Conservation (phyloP, 30 jellyfish, hydroid and myxozoan genomes). For the Cassiopea xamachana region DNA sequence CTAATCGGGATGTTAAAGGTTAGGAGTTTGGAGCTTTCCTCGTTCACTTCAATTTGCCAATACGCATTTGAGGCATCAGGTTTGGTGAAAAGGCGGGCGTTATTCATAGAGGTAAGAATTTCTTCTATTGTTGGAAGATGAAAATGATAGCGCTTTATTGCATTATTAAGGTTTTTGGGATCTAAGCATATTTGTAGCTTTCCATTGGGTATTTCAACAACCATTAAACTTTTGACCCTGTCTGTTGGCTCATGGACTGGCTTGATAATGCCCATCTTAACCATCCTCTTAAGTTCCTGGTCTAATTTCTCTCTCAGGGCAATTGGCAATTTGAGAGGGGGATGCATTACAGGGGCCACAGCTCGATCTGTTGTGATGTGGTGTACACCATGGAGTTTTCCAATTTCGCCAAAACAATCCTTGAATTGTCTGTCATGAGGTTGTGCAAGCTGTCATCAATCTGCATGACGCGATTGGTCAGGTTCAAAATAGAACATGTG, state of each 20-base stretch:
- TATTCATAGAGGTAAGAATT: slow-evolving; percentile 62
- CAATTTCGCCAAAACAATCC: not conserved
- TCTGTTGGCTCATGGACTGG: too few species aligned
- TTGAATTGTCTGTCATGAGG: not conserved
- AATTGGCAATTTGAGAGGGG: not conserved
- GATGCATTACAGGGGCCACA: not conserved
- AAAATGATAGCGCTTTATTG: slow-evolving; percentile 63
- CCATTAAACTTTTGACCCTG: too few species aligned
- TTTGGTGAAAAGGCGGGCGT: slow-evolving; percentile 60
- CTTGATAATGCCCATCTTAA: too few species aligned
- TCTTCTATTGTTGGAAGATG: slow-evolving; percentile 82
- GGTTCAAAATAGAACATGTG: too few species aligned
- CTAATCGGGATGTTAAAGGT: slow-evolving; percentile 78
- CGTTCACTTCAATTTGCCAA: slow-evolving; percentile 79
- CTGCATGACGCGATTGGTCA: not conserved
- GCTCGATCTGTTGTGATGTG: not conserved
- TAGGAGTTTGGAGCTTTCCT: slow-evolving; percentile 65
- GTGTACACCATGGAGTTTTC: not conserved
- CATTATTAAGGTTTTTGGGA: too few species aligned
- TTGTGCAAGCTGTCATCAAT: not conserved
- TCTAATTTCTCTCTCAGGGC: too few species aligned
- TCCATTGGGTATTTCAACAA: too few species aligned
- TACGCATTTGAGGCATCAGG: slow-evolving; percentile 75
- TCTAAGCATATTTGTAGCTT: too few species aligned
- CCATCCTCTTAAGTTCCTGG: too few species aligned